Conservation (phyloP, 2,797 vertebrate species). For the Otolemur crassicaudatus region DNA sequence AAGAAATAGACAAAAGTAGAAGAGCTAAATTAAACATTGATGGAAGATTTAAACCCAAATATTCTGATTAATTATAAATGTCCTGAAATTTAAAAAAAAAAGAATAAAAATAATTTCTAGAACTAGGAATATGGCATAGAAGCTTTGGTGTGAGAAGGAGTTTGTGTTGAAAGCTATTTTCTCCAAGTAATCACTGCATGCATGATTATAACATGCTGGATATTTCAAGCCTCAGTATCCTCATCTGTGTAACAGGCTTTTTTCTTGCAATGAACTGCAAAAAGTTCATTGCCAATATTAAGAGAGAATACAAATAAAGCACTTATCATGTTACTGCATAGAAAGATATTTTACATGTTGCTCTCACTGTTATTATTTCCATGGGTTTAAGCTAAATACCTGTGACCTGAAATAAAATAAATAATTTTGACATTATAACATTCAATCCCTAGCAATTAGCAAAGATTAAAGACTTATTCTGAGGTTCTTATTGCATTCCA, state of each 20-base stretch:
- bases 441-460: slow-evolving; percentile 20
- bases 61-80: background rate
- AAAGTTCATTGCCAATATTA: background rate
- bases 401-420: background rate
- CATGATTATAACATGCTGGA: background rate
- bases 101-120: background rate
- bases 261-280: background rate
- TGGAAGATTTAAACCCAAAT: slow-evolving; percentile 21
- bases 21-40: background rate
- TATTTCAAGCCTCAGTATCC: background rate
- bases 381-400: background rate
- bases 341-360: background rate
- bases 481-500: background rate
- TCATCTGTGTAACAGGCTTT: background rate
- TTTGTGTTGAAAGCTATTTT: slow-evolving; percentile 33
- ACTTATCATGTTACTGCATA: background rate
- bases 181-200: background rate
- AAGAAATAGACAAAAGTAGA: background rate
- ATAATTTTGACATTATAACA: slow-evolving; percentile 17
- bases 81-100: background rate
- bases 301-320: background rate
- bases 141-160: background rate
- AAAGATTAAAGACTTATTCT: slow-evolving; percentile 31
- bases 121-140: background rate
- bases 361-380: background rate